Percentiles rank a stretch among this genome's conserved stretches.
phyloP scores from a whole-genome alignment of 1,140 invertebrate species.

The Pectinophora gossypiella region DNA sequence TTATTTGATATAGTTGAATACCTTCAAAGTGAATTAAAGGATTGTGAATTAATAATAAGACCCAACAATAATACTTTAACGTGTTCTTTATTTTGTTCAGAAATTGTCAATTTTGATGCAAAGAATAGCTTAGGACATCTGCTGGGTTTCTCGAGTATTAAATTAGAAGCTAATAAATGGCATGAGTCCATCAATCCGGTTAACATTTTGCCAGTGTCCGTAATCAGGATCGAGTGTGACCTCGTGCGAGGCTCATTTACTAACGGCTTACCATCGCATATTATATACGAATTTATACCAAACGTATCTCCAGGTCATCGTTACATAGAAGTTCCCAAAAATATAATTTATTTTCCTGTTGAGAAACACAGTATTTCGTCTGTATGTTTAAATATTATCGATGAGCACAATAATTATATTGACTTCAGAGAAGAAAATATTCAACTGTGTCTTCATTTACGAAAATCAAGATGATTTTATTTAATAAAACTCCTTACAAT shows the following conservation, averaged over 20 bases:
- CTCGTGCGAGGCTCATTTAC: constrained; percentile 7
- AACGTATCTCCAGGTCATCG: constrained; percentile 8
- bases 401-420: constrained; percentile 2
- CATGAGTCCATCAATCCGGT: constrained; percentile 5
- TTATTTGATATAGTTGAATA: constrained; percentile 6
- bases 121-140: constrained; percentile 1
- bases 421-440: constrained; percentile 7
- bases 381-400: background rate
- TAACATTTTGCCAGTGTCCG: constrained; percentile 9
- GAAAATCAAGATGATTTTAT: constrained; percentile 1
- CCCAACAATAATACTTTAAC: constrained; percentile 9
- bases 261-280: constrained; percentile 6
- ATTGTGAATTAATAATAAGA: background rate
- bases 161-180: constrained; percentile 9
- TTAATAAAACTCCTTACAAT: too few species aligned
- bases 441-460: constrained; percentile 4
- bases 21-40: background rate
- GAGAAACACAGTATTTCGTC: constrained; percentile 3
- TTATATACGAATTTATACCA: constrained; percentile 9
- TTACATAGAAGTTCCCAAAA: constrained; percentile 6
- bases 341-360: constrained; percentile 12
- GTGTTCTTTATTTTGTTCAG: constrained; percentile 4
- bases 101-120: constrained; percentile 6
- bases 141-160: background rate
- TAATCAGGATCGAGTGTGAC: constrained; percentile 12